A percentile compares a stretch with the other conserved stretches of the same genome.
Conservation (phyloP, 2,888 invertebrate genomes). For the Cryptus armator region DNA sequence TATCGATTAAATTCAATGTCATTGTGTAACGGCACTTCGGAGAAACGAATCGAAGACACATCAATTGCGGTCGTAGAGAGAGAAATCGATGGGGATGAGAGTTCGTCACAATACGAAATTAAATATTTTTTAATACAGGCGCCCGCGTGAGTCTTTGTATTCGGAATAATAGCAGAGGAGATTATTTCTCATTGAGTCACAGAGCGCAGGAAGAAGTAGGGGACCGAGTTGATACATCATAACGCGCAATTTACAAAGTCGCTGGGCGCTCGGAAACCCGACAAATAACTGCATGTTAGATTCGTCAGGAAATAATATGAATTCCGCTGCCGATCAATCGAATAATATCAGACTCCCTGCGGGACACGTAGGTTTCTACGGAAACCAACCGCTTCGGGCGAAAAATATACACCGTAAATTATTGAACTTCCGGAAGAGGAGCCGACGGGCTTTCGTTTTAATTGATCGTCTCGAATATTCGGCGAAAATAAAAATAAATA, state of each 20-base stretch:
- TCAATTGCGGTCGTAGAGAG: no score
- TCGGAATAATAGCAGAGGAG: neutral
- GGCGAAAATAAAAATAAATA: constrained; percentile 4
- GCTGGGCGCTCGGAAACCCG: no score
- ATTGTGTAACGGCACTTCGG: neutral
- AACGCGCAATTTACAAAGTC: neutral
- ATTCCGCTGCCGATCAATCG: no score
- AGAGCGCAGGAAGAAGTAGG: neutral
- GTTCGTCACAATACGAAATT: no score
- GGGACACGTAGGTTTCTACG: no score
- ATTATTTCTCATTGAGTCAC: constrained; percentile 20
- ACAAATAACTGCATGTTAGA: no score
- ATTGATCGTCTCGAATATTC: constrained; percentile 20
- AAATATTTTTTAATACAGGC: constrained; percentile 3
- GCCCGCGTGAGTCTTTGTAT: neutral
- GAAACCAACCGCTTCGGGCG: no score
- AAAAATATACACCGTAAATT: no score
- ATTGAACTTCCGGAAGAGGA: no score
- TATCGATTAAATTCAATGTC: neutral
- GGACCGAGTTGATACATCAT: neutral
- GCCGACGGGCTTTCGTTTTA: neutral
- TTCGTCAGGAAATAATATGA: no score
- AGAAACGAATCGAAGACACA: neutral
- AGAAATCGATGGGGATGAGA: no score
- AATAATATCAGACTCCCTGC: no score